Base-by-base conservation (phyloP, 2,113 vertebrate species). In the Bostrychus sinensis region DNA sequence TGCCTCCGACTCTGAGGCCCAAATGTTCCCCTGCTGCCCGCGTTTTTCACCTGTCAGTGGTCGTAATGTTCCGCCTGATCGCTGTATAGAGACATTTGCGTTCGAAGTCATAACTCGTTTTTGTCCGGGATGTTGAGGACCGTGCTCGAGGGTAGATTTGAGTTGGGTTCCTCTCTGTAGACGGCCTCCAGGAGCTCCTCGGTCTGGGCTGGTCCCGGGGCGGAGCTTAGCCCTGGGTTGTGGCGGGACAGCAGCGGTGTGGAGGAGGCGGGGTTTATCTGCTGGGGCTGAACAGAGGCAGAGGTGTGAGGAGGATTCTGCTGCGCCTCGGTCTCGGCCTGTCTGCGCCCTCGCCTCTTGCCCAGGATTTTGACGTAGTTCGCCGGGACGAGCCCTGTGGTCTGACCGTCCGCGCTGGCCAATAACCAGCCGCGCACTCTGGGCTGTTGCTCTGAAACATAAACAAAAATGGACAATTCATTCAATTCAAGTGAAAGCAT, bases 321-420 rank as follows among this genome's bases (percentile, higher is more conserved):
- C 66, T 75, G 89, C 75, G 84, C 93, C 73, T 91, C 93, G 70
- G 78, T 65, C 72, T 93, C 94, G 3, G 81, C 63, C 0, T 91
- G 88, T 87, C 89, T 95, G 43, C 89, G 92, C 41, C 95, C 97
- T 89, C 92, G 94, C 88, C 96, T 94, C 90, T 93, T 98, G 42
- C 96, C 96, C 42, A 99, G 92, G 82, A 99, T 91, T 90, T 93
- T 96, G 66, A 98, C 91, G 46, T 98, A 97, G 89, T 98, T 98
- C 78, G 96, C 95, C 23, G 97, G 97, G 66, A 98, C 91, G 1
- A 98, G 94, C 80, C 97, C 95, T 25, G 93, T 93, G 60, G 93
- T 93, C 79, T 95, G 95, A 34, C 95, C 94, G 30, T 96, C 95
- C 0, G 92, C 65, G 67, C 96, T 98, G 73, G 94, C 97, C 86